These are phyloP conservation scores for Pemphredon lugubris DNA, from an alignment of 2,888 invertebrate species.

Conservation along the genomic window DNA sequence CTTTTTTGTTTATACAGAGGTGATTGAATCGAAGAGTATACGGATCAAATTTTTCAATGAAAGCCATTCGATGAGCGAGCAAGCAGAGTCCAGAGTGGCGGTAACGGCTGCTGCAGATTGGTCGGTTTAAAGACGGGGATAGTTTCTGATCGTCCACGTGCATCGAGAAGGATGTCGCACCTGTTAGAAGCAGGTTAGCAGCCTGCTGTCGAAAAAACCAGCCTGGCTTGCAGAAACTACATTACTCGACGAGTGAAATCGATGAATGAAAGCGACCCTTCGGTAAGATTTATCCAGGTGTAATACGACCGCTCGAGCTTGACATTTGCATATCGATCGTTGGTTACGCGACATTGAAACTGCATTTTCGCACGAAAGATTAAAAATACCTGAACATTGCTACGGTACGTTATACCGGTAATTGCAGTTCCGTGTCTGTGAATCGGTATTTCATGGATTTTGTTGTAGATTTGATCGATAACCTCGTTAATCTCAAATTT, in stretches of 20 bases:
- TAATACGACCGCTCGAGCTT: neutral
- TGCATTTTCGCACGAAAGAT: too few relatives aligned
- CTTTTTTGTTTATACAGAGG: too few relatives aligned
- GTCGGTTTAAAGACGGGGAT: slow-evolving; percentile 37
- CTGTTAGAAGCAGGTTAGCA: slow-evolving; percentile 65
- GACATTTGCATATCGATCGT: neutral
- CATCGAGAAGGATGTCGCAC: slow-evolving; percentile 54
- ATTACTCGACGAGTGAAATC: slow-evolving; percentile 59
- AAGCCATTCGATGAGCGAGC: slow-evolving; percentile 45
- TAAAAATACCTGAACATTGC: too few relatives aligned
- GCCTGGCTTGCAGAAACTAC: slow-evolving; percentile 32
- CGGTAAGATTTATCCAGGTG: slow-evolving; percentile 1
- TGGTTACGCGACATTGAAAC: neutral
- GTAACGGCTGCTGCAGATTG: slow-evolving; percentile 45
- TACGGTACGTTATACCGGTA: too few relatives aligned
- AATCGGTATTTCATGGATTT: too few relatives aligned
- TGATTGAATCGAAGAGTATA: too few relatives aligned
- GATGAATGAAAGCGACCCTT: slow-evolving; percentile 58
- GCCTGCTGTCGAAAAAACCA: slow-evolving; percentile 48
- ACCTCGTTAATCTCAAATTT: too few relatives aligned
- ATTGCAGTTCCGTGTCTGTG: too few relatives aligned
- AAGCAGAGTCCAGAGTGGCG: slow-evolving; percentile 15
- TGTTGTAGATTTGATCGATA: too few relatives aligned
- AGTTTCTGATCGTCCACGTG: slow-evolving; percentile 47
- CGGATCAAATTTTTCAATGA: slow-evolving; percentile 56